phyloP scores from a whole-genome alignment of 2,113 vertebrate species.

The Climacteris rufus region DNA sequence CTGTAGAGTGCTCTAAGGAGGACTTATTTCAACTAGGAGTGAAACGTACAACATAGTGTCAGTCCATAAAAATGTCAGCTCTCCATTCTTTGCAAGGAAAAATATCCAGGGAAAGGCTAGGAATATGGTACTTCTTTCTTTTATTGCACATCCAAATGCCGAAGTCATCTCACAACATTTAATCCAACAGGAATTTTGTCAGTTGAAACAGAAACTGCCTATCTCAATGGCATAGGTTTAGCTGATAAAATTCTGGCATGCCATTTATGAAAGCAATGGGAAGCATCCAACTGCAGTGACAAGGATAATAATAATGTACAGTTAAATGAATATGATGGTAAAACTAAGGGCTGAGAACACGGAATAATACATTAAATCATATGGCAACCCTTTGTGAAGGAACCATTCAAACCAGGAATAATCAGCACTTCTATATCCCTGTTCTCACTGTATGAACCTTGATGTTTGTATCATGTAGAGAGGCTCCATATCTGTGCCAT shows the following conservation, averaged over 20 bases:
- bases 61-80: not conserved
- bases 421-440: not conserved
- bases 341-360: not conserved
- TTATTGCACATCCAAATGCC: not conserved
- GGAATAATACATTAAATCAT: not conserved
- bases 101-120: not conserved
- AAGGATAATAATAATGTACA: not conserved
- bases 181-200: not conserved
- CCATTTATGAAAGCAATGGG: not conserved
- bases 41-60: not conserved
- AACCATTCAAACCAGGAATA: not conserved
- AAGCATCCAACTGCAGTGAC: not conserved
- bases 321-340: not conserved
- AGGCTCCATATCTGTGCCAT: not conserved
- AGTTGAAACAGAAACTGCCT: not conserved
- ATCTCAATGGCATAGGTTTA: not conserved
- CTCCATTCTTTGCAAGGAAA: not conserved
- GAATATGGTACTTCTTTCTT: not conserved
- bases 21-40: not conserved
- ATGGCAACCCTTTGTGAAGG: not conserved
- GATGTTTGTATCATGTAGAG: not conserved
- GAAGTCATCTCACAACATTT: not conserved
- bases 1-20: rapidly evolving
- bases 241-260: not conserved
- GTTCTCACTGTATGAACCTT: not conserved